Percentiles rank a stretch among this genome's conserved stretches.
These are phyloP conservation scores for Aythya baeri DNA, from an alignment of 2,113 vertebrate species.

Conservation along the genomic window DNA sequence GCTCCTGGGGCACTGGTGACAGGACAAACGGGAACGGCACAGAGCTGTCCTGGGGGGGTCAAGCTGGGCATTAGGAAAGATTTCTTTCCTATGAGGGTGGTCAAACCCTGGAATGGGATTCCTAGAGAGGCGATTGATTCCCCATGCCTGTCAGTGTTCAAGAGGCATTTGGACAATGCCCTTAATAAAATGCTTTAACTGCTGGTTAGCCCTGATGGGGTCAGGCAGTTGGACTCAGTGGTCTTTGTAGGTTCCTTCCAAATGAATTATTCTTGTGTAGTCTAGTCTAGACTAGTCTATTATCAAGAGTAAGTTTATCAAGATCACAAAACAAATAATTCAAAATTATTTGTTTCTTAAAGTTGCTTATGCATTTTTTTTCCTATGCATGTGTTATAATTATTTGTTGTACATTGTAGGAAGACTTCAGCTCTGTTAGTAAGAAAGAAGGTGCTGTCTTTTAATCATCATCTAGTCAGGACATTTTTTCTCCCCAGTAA, in stretches of 20 bases:
- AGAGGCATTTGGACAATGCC: background rate
- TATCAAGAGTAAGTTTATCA: background rate
- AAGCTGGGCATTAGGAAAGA: background rate
- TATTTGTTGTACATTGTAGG: background rate
- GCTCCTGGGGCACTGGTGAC: background rate
- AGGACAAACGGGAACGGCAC: background rate
- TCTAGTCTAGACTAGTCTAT: background rate
- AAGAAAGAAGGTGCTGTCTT: background rate
- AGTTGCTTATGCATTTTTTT: background rate
- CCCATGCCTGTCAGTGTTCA: background rate
- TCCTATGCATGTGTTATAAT: background rate
- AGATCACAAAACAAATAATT: background rate
- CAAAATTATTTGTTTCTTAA: background rate
- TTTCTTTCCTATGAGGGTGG: background rate
- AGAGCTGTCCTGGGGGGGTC: background rate
- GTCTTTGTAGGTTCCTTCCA: background rate
- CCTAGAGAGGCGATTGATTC: background rate
- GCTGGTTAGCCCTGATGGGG: background rate
- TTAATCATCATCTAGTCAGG: background rate
- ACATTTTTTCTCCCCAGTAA: background rate
- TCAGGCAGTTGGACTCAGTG: background rate
- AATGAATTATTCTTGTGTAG: background rate
- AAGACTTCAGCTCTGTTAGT: background rate
- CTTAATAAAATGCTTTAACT: background rate
- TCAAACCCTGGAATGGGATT: background rate